A percentile compares a stretch with the other conserved stretches of the same genome.
Conservation (phyloP, 1,140 invertebrate genomes). For the Euura saliciscinereae region DNA sequence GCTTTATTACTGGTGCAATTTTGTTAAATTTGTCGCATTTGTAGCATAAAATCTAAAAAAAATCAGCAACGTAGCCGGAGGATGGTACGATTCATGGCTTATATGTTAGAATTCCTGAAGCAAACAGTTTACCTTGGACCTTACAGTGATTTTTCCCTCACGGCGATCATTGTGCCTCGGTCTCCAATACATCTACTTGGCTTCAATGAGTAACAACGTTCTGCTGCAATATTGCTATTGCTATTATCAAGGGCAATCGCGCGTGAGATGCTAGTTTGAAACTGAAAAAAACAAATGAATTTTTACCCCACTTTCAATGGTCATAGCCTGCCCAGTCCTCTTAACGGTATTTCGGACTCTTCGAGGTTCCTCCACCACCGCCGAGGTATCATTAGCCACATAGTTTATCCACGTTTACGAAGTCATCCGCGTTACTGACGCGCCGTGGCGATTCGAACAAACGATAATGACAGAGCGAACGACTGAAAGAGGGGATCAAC, state of each 20-base stretch:
- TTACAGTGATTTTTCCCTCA: no score
- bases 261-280: not conserved
- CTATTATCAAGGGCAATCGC: not conserved
- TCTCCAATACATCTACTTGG: no score
- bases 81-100: no score
- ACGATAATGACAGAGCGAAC: slow-evolving; percentile 1
- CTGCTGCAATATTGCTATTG: no score
- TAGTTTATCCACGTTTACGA: not conserved
- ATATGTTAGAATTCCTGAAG: no score
- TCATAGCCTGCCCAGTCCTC: not conserved
- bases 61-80: no score
- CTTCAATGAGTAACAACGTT: no score
- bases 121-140: no score
- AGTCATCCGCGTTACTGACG: not conserved
- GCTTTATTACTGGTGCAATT: no score
- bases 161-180: no score
- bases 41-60: no score
- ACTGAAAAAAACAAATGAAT: not conserved
- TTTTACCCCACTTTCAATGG: not conserved
- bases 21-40: no score
- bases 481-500: not conserved
- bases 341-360: not conserved
- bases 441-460: not conserved
- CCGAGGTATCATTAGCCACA: not conserved
- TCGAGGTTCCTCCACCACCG: not conserved